Conservation (phyloP, 2,888 invertebrate species). For the Acleris emargana region DNA sequence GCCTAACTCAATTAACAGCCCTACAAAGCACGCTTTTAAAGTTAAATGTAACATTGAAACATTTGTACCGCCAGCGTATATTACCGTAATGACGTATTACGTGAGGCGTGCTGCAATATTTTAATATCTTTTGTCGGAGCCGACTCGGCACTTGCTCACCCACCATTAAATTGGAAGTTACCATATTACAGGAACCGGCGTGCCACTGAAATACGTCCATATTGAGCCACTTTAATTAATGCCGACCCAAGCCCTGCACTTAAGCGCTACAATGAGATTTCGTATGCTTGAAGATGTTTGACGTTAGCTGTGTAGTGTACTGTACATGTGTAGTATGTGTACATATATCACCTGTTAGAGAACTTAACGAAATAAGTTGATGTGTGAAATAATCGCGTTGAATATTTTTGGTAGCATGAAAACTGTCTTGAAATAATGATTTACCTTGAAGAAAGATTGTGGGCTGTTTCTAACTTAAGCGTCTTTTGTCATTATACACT, state of each 20-base stretch:
- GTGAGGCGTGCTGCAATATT: constrained; percentile 58
- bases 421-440: too few relatives aligned
- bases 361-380: too few relatives aligned
- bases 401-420: too few relatives aligned
- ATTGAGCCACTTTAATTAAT: constrained; percentile 32
- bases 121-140: constrained; percentile 61
- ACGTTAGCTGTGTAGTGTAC: too few relatives aligned
- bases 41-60: not conserved
- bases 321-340: too few relatives aligned
- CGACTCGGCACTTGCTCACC: constrained; percentile 75
- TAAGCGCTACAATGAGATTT: not conserved
- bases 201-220: constrained; percentile 60
- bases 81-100: constrained; percentile 32
- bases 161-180: constrained; percentile 82
- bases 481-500: not conserved
- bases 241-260: constrained; percentile 17
- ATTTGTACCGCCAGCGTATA: constrained; percentile 4
- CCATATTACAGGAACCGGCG: constrained; percentile 72
- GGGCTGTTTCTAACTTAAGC: not conserved
- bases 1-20: too few relatives aligned
- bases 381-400: too few relatives aligned
- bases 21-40: not conserved
- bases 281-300: not conserved
- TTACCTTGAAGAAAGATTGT: not conserved
- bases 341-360: too few relatives aligned